These are phyloP conservation scores for Lumbricus terrestris DNA, from an alignment of 2,888 invertebrate species.

Conservation along the genomic window DNA sequence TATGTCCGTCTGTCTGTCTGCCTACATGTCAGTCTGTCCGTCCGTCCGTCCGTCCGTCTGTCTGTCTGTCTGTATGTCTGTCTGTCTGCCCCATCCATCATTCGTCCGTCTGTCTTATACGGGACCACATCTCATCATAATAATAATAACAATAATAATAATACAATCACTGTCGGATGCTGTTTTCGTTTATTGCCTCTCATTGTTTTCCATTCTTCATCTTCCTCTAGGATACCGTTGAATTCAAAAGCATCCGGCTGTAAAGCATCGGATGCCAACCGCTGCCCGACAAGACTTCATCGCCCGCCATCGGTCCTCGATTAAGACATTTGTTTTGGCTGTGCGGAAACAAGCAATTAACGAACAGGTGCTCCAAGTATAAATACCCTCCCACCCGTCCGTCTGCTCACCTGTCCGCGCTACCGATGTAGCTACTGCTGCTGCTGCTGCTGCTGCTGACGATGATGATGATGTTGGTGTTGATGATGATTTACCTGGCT, in stretches of 20 bases:
- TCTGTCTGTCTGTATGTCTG: background rate
- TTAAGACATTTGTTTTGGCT: background rate
- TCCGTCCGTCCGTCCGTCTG: background rate
- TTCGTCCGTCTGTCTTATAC: background rate
- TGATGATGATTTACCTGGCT: background rate
- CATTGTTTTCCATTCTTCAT: background rate
- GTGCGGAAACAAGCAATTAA: background rate
- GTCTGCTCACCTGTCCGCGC: too few species aligned
- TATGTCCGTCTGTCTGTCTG: background rate
- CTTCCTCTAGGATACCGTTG: background rate
- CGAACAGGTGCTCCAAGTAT: background rate
- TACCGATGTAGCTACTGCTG: too few species aligned
- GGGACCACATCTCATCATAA: background rate
- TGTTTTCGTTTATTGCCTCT: background rate
- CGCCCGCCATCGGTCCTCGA: background rate
- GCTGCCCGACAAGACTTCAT: background rate
- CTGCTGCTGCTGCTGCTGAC: too few species aligned
- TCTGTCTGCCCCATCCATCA: background rate
- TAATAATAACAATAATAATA: too few species aligned
- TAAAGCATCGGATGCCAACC: background rate
- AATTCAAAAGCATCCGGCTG: slow-evolving; percentile 10
- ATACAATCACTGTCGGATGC: background rate
- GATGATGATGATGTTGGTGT: too few species aligned
- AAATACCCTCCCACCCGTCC: background rate
- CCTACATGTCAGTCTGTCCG: background rate